A percentile compares a stretch with the other conserved stretches of the same genome.
These are phyloP conservation scores for Melieria picta DNA, from an alignment of 2,888 invertebrate genomes.

Conservation along the genomic window DNA sequence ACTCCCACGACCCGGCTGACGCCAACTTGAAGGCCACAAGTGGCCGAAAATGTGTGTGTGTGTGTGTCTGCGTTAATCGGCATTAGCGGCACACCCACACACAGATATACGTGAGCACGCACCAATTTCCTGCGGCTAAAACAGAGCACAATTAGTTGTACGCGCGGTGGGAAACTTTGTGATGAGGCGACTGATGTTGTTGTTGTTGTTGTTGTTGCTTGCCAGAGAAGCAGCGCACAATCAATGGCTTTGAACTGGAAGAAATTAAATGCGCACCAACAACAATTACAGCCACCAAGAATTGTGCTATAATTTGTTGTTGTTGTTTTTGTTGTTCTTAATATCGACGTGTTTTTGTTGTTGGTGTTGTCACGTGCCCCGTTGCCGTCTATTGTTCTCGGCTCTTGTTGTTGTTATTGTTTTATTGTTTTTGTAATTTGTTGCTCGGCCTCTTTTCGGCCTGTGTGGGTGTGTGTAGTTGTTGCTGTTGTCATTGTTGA, in stretches of 20 bases:
- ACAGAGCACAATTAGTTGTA: slow-evolving; percentile 24
- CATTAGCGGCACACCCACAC: not conserved
- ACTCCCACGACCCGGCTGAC: no score
- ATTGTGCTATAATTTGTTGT: no score
- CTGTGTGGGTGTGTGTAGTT: no score
- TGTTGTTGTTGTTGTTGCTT: no score
- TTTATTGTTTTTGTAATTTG: not conserved
- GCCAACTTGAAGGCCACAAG: no score
- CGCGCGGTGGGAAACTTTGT: slow-evolving; percentile 6
- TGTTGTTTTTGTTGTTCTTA: no score
- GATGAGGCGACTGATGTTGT: no score
- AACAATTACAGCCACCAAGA: no score
- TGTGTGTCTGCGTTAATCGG: not conserved
- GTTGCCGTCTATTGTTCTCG: slow-evolving; percentile 37
- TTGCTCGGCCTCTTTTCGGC: not conserved
- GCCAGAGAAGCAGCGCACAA: no score
- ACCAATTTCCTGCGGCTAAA: slow-evolving; percentile 24
- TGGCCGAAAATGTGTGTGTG: not conserved
- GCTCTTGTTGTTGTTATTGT: slow-evolving; percentile 40
- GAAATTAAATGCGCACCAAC: no score
- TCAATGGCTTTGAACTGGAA: no score
- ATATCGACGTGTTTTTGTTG: not conserved
- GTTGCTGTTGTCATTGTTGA: no score
- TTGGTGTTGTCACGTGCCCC: not conserved
- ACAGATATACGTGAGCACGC: not conserved